Base-by-base conservation (phyloP, 1,140 invertebrate species). In the Drosophila oshimai region DNA sequence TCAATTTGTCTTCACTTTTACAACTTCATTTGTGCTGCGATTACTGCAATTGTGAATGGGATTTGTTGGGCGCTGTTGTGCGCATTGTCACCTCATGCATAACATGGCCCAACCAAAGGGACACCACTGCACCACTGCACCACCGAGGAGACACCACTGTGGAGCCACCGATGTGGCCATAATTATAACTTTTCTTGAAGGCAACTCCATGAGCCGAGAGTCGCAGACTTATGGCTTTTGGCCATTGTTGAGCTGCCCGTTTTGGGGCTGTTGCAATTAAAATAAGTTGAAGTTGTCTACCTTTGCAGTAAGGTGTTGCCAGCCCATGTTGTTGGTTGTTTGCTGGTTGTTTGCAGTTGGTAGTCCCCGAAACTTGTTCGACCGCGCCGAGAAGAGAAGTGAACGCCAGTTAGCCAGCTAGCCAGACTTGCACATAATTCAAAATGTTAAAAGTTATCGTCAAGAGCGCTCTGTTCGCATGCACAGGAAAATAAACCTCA, bases 391-490 rank as follows among this genome's bases (percentile, higher is more conserved):
- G 37, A 49, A 45, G 55, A 67, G 74, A 75, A 75, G 81, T 78
- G 81, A 86, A 87, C 58, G 81, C 47, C 58, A 34, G 68, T 53
- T 29, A 62, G 68, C 76, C 6, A 46, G 44, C 44, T n/a, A 46
- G 44, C 44, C 44, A 46, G 55, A 22, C 61, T 64, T 86, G 75
- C 81, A 80, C 76, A 87, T 87, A 87, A 87, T 74, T 87, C 76
- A 87, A 87, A 87, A 87, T 87, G 81, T 81, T 87, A 87, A 87
- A 87, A 87, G 81, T 87, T 87, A 87, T 88, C 83, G 81, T 88
- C 83, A 88, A 87, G 83, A 77, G 81, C 73, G 76, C 65, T 54
- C 67, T 45, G 41, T 24, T 31, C 41, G 22, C 65, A 57, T 57
- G 49, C 20, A 37, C 61, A 37, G 28, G 2, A 12, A 62, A 13